Percentiles rank a stretch among this genome's conserved stretches.
These are phyloP conservation scores for Anabacerthia variegaticeps DNA, from an alignment of 2,797 vertebrate species.

Conservation along the genomic window DNA sequence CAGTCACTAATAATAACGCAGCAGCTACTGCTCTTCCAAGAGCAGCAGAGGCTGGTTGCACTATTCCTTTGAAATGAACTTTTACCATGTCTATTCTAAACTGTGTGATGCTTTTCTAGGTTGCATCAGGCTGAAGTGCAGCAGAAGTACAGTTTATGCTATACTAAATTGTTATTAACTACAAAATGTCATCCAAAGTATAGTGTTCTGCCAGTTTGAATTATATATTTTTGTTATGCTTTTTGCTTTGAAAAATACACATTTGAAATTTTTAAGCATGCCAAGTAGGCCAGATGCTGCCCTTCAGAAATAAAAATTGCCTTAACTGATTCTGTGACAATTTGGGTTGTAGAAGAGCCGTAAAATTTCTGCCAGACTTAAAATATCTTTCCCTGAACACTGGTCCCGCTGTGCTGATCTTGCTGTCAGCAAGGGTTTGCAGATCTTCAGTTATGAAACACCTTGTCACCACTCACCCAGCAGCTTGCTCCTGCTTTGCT, in stretches of 20 bases:
- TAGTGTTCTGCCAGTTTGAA: neutral
- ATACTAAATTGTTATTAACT: conserved; percentile 14
- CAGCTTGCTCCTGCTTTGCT: neutral
- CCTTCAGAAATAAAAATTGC: conserved; percentile 59
- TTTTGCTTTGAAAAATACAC: conserved; percentile 44
- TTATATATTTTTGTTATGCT: neutral
- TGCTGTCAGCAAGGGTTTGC: conserved; percentile 41
- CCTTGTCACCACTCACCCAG: conserved; percentile 36
- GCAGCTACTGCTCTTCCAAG: neutral
- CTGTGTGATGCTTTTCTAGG: neutral
- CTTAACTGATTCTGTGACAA: neutral
- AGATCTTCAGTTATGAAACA: conserved; percentile 56
- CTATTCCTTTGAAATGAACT: neutral
- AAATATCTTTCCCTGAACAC: conserved; percentile 47
- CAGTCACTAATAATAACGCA: neutral
- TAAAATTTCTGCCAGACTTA: conserved; percentile 49
- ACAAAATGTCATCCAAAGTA: neutral
- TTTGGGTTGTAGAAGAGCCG: neutral
- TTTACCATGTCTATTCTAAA: neutral
- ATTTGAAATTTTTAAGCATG: conserved; percentile 6
- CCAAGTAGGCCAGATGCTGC: conserved; percentile 47
- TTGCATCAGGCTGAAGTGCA: neutral
- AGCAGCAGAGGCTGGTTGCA: neutral
- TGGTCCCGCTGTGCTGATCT: conserved; percentile 47
- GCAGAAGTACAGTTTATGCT: neutral